phyloP scores from a whole-genome alignment of 2,797 vertebrate species.

The Cryptoblepharus egeriae region DNA sequence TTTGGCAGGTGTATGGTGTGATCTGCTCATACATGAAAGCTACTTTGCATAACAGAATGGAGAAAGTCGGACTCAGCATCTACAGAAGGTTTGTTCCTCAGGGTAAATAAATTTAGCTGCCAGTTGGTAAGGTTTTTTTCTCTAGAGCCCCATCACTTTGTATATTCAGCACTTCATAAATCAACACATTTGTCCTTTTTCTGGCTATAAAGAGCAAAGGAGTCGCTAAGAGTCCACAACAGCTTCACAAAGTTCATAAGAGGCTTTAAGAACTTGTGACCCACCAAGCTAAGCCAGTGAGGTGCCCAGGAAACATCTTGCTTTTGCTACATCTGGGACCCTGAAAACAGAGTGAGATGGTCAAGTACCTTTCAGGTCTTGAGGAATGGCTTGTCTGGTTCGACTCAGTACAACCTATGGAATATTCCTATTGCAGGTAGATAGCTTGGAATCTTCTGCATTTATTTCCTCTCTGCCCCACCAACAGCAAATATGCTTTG shows the following conservation, averaged over 20 bases:
- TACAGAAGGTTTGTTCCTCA: slow-evolving; percentile 20
- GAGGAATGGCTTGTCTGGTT: not conserved
- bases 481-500: not conserved
- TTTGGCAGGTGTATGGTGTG: not conserved
- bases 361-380: not conserved
- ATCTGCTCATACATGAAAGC: slow-evolving; percentile 19
- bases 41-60: slow-evolving; percentile 27
- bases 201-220: slow-evolving; percentile 24
- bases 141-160: not conserved
- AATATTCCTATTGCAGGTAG: not conserved
- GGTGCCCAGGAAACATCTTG: not conserved
- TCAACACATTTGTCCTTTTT: slow-evolving; percentile 27
- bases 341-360: too few species aligned
- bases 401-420: too few species aligned
- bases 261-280: not conserved
- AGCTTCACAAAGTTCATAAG: slow-evolving; percentile 5
- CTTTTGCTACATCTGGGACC: not conserved
- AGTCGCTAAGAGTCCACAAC: not conserved
- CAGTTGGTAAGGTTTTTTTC: slow-evolving; percentile 10
- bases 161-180: slow-evolving; percentile 26
- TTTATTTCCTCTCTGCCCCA: too few species aligned
- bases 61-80: slow-evolving; percentile 40
- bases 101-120: slow-evolving; percentile 45
- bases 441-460: not conserved
- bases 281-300: not conserved